Base-by-base conservation (phyloP, 2,888 invertebrate species). In the Orthosia gracilis region DNA sequence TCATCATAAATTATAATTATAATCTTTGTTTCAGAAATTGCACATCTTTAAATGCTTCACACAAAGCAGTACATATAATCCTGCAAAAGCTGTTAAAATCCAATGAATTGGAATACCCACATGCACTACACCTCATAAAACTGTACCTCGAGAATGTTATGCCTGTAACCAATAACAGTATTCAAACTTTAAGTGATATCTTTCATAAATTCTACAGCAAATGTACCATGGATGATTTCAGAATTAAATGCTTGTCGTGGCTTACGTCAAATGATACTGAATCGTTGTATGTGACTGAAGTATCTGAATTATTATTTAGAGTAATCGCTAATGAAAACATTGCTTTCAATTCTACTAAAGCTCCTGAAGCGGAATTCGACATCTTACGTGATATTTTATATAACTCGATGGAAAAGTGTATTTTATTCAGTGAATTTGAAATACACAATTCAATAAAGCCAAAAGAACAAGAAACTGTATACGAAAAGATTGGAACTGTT, bases 111-210 rank as follows among this genome's bases (percentile, higher is more conserved):
- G 91, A 91, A 69, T 93, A 92, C 78, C 83, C 90, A 69, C 90
- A 91, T 58, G 87, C 93, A 12, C 91, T 93, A 76, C 90, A 94
- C 7, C 82, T 96, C n/a, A 85, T 95, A 26, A 93, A 94, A 83
- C 85, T 95, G 40, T 96, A 96, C 73, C 87, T 91, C 23, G 96
- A 96, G 70, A 94, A 92, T 77, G 94, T 93, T 65, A 95, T 96
- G 93, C 94, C 94, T 4, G 91, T 94, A 7, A 94, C 92, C 23
- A 87, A 89, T 52, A 75, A 87, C 49, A 95, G 93, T 79, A 83
- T 96, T 4, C 84, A 78, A 49, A 96, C 96, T 5, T 83, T 96
- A 26, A 92, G 87, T 69, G 79, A 82, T 54, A 73, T 95, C 23
- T 90, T 94, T 63, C 78, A 91, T 61, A 93, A 91, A 75, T 95